These are phyloP conservation scores for Spicauda simplicius DNA, from an alignment of 2,888 invertebrate species.

Conservation along the genomic window DNA sequence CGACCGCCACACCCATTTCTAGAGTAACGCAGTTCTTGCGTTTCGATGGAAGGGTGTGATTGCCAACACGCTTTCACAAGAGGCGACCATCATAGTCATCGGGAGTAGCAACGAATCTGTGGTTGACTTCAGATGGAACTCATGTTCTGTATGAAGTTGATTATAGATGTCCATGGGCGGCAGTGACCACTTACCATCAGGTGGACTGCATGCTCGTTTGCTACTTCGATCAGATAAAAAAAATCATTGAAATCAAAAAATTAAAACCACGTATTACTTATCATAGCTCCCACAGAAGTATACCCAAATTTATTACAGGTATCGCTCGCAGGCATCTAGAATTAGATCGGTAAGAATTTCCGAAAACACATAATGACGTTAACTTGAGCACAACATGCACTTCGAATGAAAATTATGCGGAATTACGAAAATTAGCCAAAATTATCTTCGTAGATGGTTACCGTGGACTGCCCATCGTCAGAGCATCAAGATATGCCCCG, in stretches of 20 bases:
- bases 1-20: too few relatives aligned
- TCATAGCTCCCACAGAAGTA: constrained; percentile 17
- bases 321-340: constrained; percentile 60
- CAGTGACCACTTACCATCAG: too few relatives aligned
- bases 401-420: constrained; percentile 71
- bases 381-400: constrained; percentile 72
- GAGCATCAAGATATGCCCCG: constrained; percentile 61
- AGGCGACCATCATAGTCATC: too few relatives aligned
- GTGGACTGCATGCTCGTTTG: too few relatives aligned
- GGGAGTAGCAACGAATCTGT: too few relatives aligned
- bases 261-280: background rate
- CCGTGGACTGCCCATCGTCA: constrained; percentile 66
- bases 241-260: background rate
- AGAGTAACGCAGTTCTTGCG: too few relatives aligned
- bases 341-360: constrained; percentile 58
- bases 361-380: constrained; percentile 65
- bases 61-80: too few relatives aligned
- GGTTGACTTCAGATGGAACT: too few relatives aligned
- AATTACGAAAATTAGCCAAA: constrained; percentile 81
- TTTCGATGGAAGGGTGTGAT: too few relatives aligned
- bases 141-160: too few relatives aligned
- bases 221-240: too few relatives aligned
- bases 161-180: too few relatives aligned
- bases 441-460: constrained; percentile 72
- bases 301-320: constrained; percentile 4